Evolutionary conservation across 2,113 vertebrate genomes (phyloP).

Genomic region (Colistium nudipinnis): DNA sequence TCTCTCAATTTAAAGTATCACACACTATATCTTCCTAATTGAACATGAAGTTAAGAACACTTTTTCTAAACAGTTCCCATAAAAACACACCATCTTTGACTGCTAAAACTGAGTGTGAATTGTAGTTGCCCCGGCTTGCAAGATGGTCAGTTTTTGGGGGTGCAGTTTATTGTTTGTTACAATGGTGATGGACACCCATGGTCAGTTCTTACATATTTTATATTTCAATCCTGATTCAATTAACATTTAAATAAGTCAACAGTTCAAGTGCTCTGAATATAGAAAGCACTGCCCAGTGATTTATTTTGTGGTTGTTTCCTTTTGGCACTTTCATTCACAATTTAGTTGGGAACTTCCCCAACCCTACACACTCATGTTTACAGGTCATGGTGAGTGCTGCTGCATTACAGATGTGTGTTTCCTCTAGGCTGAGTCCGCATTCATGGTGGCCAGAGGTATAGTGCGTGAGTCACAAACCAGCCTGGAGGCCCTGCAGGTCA

Average conservation of each 20-base stretch:
- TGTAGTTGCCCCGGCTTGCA: too few species aligned
- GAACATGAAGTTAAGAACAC: background rate
- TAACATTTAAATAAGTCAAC: background rate
- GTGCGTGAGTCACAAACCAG: conserved; percentile 88
- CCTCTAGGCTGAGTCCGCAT: conserved; percentile 89
- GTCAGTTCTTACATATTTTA: too few species aligned
- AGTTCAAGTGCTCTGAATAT: background rate
- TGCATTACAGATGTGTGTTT: background rate
- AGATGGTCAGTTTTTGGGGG: too few species aligned
- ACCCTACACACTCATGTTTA: too few species aligned
- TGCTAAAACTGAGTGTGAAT: too few species aligned
- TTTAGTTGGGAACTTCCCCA: too few species aligned
- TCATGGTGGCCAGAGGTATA: conserved; percentile 94
- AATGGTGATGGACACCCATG: background rate
- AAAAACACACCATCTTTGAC: too few species aligned
- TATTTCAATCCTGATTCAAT: too few species aligned
- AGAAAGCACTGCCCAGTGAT: too few species aligned
- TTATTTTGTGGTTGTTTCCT: too few species aligned
- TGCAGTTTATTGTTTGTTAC: background rate
- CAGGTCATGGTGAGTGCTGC: background rate
- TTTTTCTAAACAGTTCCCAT: background rate
- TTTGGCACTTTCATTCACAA: too few species aligned
- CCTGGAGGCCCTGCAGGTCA: conserved; percentile 86
- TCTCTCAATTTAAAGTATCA: background rate
- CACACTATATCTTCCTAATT: background rate